Base-by-base conservation (phyloP, 1,140 invertebrate genomes). In the Venustaconcha ellipsiformis region DNA sequence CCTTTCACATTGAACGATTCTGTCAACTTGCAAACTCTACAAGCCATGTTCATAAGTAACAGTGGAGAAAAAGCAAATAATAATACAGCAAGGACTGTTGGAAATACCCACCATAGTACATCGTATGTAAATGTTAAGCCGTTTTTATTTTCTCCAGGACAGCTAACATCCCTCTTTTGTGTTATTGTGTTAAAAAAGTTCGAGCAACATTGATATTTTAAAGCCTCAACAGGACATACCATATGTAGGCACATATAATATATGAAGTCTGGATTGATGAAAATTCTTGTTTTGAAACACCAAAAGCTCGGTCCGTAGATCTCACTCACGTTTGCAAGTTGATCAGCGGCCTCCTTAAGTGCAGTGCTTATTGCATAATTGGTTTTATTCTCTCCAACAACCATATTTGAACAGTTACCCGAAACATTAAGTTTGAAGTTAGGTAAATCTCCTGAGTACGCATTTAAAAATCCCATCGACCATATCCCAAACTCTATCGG, bases 401-500 rank as follows among this genome's bases (percentile, higher is more conserved):
- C 8, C 30, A 76, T 14, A 56, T 76, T 76, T n/a, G 74, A 71
- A 71, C 74, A 76, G 57, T 71, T 67, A 12, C 68, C 74, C 14
- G 62, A 14, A 13, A 20, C 23, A 11, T 30, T 26, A 23, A 12
- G 62, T 14, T 57, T 14, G 23, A 76, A 65, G 14, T 18, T 8
- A 20, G 70, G 69, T 48, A 68, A 68, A n/a, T 65, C 56, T 26
- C 37, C 37, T 1, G 57, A 67, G 62, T 30, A 65, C 57, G 18
- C 37, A 30, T 48, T 55, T 17, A 76, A 26, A 26, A 76, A 56
- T 14, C 63, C 74, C 74, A 76, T 70, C 18, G 67, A 70, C 74
- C 74, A 76, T 15, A 76, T 76, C 14, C 67, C 67, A 63, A 70
- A 70, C 18, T 76, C 74, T 18, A 68, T 70, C n/a, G 67, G 74